These are phyloP conservation scores for Drosophila chauvacae DNA, from an alignment of 1,140 invertebrate genomes.

Conservation along the genomic window DNA sequence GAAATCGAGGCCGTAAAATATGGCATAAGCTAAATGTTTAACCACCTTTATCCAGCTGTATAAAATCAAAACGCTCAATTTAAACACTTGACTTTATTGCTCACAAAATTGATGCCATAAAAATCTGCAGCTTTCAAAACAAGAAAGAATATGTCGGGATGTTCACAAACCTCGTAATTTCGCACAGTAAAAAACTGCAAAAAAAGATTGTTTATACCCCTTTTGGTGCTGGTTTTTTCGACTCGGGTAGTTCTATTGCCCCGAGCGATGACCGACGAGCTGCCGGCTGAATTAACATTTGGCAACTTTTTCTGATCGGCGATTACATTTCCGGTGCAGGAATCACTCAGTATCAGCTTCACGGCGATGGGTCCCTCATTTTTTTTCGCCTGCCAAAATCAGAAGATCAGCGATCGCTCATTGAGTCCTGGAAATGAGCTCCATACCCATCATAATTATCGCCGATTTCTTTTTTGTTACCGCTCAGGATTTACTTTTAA, in stretches of 20 bases:
- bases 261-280: slow-evolving; percentile 18
- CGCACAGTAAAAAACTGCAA: slow-evolving; percentile 27
- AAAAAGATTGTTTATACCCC: slow-evolving; percentile 33
- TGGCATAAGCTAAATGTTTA: slow-evolving; percentile 58
- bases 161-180: slow-evolving; percentile 62
- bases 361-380: slow-evolving; percentile 54
- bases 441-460: slow-evolving; percentile 73
- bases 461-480: slow-evolving; percentile 30
- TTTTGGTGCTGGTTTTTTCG: slow-evolving; percentile 45
- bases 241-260: slow-evolving; percentile 53
- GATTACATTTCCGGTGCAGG: slow-evolving; percentile 75
- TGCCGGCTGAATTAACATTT: slow-evolving; percentile 72
- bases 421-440: slow-evolving; percentile 7
- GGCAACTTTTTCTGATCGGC: slow-evolving; percentile 61
- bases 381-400: slow-evolving; percentile 40
- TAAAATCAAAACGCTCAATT: slow-evolving; percentile 47
- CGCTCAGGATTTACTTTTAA: slow-evolving; percentile 58
- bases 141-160: slow-evolving; percentile 20
- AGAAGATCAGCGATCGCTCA: slow-evolving; percentile 60
- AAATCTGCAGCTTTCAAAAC: slow-evolving; percentile 17
- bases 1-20: slow-evolving; percentile 30
- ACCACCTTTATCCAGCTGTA: slow-evolving; percentile 53
- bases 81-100: slow-evolving; percentile 69
- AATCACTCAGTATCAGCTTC: slow-evolving; percentile 53
- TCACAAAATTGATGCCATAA: slow-evolving; percentile 54